phyloP scores from a whole-genome alignment of 37 sponge, comb jelly and placozoan species.

The Mnemiopsis leidyi region DNA sequence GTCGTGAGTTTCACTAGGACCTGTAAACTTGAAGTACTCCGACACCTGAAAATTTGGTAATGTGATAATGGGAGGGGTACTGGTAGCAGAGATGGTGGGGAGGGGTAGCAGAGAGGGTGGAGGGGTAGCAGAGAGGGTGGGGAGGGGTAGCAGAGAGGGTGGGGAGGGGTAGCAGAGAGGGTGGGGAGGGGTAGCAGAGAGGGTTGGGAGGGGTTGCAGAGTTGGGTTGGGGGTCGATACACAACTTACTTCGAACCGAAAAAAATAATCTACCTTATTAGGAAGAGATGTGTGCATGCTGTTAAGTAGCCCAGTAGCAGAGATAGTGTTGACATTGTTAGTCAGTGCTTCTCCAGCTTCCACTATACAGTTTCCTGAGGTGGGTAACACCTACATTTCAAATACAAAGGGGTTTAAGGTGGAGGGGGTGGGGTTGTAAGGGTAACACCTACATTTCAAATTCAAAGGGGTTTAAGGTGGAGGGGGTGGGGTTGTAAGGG shows the following conservation, averaged over 20 bases:
- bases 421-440: background rate
- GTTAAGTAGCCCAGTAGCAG: slow-evolving; percentile 55
- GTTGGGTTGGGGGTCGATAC: no score
- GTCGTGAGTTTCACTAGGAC: slow-evolving; percentile 66
- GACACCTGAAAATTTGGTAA: slow-evolving; percentile 28
- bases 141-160: no score
- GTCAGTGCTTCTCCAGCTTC: slow-evolving; percentile 59
- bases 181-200: no score
- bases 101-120: no score
- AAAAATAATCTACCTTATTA: no score
- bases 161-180: no score
- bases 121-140: no score
- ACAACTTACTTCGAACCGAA: no score
- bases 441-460: background rate
- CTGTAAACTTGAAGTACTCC: slow-evolving; percentile 65
- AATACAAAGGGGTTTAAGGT: no score
- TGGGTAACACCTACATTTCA: no score
- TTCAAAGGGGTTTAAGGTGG: background rate
- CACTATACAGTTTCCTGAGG: slow-evolving; percentile 41
- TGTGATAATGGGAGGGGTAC: background rate
- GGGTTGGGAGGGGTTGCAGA: no score
- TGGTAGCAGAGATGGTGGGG: background rate
- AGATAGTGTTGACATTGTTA: slow-evolving; percentile 41
- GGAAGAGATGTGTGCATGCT: slow-evolving; percentile 51
- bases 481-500: background rate